Base-by-base conservation (phyloP, 37 sponge, comb jelly and placozoan species). In the Aplysina aerophoba region DNA sequence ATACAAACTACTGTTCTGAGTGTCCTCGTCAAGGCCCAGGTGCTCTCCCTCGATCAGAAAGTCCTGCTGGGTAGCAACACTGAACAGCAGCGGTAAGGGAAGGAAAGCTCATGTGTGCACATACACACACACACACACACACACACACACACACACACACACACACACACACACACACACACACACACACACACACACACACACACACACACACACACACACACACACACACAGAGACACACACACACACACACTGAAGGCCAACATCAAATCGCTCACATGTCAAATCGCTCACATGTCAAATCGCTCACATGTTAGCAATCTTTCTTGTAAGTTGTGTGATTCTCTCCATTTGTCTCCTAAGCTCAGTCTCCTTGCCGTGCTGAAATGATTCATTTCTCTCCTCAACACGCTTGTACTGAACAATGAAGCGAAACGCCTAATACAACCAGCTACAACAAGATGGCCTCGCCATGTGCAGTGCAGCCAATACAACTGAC, bases 151-250 rank as follows among this genome's bases (percentile, higher is more conserved):
- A 64, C 66, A 64, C 66, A 64, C 66, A 64, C 66, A 64, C 66
- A 64, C 50, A 44, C 50, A 44, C 50, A 44, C 50, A 44, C 50
- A 44, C 58, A 56, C 58, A 55, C 80, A 80, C 80, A 80, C 15
- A 31, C 58, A 80, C 58, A 54, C 58, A 54, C 58, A 80, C 80
- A 80, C 58, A 80, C 80, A 80, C 58, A 80, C 80, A 80, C 38
- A 53, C 80, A 80, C 58, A 53, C 80, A 80, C 58, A 54, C 80
- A 80, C 38, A 80, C 80, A 56, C 58, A 80, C 80, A 54, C 58
- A 80, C 56, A 39, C 11, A 53, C 56, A 13, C 58, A 80, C 56
- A 39, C 79, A 78, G n/a, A n/a, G n/a, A n/a, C n/a, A n/a, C n/a
- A n/a, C n/a, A n/a, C n/a, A n/a, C n/a, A n/a, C n/a, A n/a, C n/a